Evolutionary conservation across 1,140 invertebrate genomes (phyloP), one percentile per base, ranked within the genome.

Genomic region (Nautilus pompilius): DNA sequence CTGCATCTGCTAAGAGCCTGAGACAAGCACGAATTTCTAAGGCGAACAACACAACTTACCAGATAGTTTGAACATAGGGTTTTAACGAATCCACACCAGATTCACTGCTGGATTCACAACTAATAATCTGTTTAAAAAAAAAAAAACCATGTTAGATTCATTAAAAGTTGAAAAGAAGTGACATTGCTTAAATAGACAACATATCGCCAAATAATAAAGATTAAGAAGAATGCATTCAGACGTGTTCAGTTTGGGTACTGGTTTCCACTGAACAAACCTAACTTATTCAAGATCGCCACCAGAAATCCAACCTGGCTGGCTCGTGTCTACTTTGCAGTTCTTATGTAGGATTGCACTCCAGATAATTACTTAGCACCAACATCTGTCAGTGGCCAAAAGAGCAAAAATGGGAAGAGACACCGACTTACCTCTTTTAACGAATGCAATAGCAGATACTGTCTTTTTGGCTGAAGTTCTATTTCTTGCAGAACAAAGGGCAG

Each of bases 381-480:
- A n/a, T n/a, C n/a, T n/a, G n/a, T n/a, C n/a, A n/a, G n/a, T n/a
- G n/a, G n/a, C n/a, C n/a, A n/a, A n/a, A n/a, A n/a, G n/a, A n/a
- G n/a, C n/a, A n/a, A n/a, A n/a, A n/a, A n/a, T n/a, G n/a, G 3
- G 57, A 10, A 20, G 15, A 28, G 17, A 51, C 6, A 41, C n/a
- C 13, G 36, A 60, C 67, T 80, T 79, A 96, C 93, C 87, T 99
- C 97, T 87, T 98, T 98, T 2, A 99, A 84, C 1, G 96, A 98
- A 85, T 99, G 96, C 49, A 99, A 82, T 20, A 99, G 84, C 28
- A 99, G 85, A 84, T 99, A 99, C 81, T 99, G 96, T 67, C 94
- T 86, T 76, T 93, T 95, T 0, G 95, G 93, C 74, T 97, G 92
- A 57, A 71, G 75, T 76, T 97, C 91, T 67, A 98, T 98, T 85